phyloP scores from a whole-genome alignment of 2,113 vertebrate species.

The Phaethon lepturus region DNA sequence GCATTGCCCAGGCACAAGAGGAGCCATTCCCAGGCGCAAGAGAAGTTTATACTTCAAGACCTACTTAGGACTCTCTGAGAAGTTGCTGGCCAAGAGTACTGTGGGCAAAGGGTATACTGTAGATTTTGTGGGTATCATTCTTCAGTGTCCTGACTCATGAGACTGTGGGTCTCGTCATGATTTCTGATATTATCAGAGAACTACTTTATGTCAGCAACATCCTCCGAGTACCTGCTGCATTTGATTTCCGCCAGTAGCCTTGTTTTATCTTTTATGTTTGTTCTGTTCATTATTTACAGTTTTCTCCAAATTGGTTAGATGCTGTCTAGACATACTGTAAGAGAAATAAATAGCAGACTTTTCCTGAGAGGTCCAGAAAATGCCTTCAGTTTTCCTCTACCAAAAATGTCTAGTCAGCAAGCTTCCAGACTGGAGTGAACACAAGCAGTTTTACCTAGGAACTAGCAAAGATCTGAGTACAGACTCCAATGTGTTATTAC shows the following conservation, averaged over 20 bases:
- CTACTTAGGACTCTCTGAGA: neutral
- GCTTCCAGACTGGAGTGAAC: neutral
- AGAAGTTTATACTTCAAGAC: neutral
- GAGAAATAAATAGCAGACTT: neutral
- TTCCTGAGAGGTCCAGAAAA: neutral
- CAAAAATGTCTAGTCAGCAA: neutral
- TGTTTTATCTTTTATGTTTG: neutral
- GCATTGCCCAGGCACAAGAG: neutral
- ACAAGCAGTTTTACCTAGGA: neutral
- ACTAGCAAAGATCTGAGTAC: neutral
- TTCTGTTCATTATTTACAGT: neutral
- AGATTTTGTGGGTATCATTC: neutral
- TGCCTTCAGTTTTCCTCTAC: neutral
- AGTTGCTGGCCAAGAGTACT: neutral
- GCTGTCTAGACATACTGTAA: neutral
- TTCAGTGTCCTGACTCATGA: neutral
- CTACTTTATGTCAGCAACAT: neutral
- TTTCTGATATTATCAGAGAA: neutral
- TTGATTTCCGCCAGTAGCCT: neutral
- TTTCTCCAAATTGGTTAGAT: neutral
- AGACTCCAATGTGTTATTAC: neutral
- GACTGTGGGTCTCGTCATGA: neutral
- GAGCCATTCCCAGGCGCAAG: neutral
- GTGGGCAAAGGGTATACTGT: neutral
- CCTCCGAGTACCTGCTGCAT: neutral